Conservation (phyloP, 2,113 vertebrate genomes). For the Dunckerocampus dactyliophorus region DNA sequence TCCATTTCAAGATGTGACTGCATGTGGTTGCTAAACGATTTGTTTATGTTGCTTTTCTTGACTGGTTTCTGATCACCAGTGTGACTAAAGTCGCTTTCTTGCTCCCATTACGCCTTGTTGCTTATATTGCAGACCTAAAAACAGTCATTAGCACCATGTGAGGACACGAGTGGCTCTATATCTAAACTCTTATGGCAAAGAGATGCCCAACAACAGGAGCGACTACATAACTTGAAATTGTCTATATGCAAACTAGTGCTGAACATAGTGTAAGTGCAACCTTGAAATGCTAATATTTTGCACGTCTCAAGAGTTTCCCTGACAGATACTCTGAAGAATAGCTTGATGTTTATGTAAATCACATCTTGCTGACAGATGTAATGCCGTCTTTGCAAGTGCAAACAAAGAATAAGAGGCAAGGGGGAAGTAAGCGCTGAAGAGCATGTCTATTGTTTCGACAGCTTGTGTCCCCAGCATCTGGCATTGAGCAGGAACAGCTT, state of each 20-base stretch:
- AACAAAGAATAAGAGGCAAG: slow-evolving; percentile 59
- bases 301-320: slow-evolving; percentile 62
- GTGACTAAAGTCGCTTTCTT: background rate
- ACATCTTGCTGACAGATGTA: slow-evolving; percentile 69
- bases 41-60: slow-evolving; percentile 44
- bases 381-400: slow-evolving; percentile 62
- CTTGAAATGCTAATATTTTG: slow-evolving; percentile 71
- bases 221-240: slow-evolving; percentile 39
- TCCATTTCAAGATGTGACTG: slow-evolving; percentile 68
- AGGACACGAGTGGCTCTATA: background rate
- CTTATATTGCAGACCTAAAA: background rate
- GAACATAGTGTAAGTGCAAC: slow-evolving; percentile 62
- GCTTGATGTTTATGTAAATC: slow-evolving; percentile 75
- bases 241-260: slow-evolving; percentile 56
- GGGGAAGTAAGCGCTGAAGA: slow-evolving; percentile 53
- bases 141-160: background rate
- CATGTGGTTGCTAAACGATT: slow-evolving; percentile 48
- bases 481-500: slow-evolving; percentile 62
- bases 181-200: slow-evolving; percentile 12
- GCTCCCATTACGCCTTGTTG: background rate
- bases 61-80: slow-evolving; percentile 32
- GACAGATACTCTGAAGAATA: slow-evolving; percentile 61
- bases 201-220: slow-evolving; percentile 7
- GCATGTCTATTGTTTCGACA: slow-evolving; percentile 66
- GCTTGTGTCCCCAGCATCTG: slow-evolving; percentile 69